Percentiles rank a stretch among this genome's conserved stretches.
phyloP scores from a whole-genome alignment of 1,140 invertebrate genomes.

The Drosophila arizonae region DNA sequence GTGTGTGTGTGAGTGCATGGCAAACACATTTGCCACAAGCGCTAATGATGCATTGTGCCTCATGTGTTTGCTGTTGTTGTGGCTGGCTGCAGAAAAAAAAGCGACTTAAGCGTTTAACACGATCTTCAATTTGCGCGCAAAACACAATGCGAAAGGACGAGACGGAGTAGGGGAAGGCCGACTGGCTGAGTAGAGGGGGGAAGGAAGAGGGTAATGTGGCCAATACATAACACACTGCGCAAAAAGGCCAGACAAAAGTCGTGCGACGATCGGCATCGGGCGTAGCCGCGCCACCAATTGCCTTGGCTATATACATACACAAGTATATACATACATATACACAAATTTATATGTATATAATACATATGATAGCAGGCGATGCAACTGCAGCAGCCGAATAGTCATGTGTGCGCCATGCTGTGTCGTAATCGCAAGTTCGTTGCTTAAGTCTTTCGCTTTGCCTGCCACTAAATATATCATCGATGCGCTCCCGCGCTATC shows the following conservation, averaged over 20 bases:
- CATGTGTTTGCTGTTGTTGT: slow-evolving; percentile 42
- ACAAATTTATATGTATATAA: slow-evolving; percentile 12
- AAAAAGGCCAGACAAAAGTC: slow-evolving; percentile 58
- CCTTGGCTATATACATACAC: slow-evolving; percentile 19
- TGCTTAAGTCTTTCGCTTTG: slow-evolving; percentile 81
- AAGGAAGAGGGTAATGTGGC: slow-evolving; percentile 13
- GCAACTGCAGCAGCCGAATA: slow-evolving; percentile 36
- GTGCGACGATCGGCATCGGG: slow-evolving; percentile 54
- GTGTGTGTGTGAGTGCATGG: slow-evolving; percentile 44
- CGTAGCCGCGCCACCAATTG: slow-evolving; percentile 24
- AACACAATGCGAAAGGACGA: slow-evolving; percentile 44
- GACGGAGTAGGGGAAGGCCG: not conserved
- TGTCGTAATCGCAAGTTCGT: slow-evolving; percentile 80
- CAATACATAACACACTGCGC: slow-evolving; percentile 15
- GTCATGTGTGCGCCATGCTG: slow-evolving; percentile 64
- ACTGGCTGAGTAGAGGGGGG: not conserved
- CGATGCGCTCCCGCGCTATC: slow-evolving; percentile 58
- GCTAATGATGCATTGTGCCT: slow-evolving; percentile 76
- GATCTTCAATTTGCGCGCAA: slow-evolving; percentile 79
- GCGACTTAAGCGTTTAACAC: slow-evolving; percentile 77
- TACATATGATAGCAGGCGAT: slow-evolving; percentile 14
- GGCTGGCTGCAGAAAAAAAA: slow-evolving; percentile 20
- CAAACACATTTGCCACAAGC: slow-evolving; percentile 73
- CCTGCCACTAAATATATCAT: slow-evolving; percentile 81
- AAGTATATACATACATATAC: slow-evolving; percentile 7